Conservation (phyloP, 2,888 invertebrate genomes). For the Pyrochroa serraticornis region DNA sequence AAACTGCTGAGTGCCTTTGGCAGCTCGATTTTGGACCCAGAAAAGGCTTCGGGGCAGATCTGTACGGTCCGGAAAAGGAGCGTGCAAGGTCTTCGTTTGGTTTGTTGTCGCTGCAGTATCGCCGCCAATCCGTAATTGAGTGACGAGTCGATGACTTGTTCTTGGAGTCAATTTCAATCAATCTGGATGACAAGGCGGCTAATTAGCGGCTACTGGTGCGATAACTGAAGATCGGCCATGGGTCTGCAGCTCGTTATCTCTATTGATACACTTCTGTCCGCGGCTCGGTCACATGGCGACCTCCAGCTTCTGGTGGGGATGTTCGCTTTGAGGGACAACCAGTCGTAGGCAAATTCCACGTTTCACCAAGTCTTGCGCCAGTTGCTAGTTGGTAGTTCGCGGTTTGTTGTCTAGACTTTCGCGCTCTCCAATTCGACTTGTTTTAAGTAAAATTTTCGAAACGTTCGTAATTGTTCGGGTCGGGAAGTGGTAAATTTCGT, state of each 20-base stretch:
- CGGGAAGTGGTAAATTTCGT: not conserved
- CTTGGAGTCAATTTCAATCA: too few species aligned
- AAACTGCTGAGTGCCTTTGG: too few species aligned
- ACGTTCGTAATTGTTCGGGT: not conserved
- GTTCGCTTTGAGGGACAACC: slow-evolving; percentile 7
- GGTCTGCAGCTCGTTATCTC: not conserved
- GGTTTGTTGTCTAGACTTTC: not conserved
- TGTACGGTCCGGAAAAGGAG: too few species aligned
- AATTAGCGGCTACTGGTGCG: not conserved
- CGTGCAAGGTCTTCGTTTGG: too few species aligned
- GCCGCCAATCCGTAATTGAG: too few species aligned
- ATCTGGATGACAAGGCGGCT: too few species aligned
- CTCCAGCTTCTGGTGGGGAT: slow-evolving; percentile 2
- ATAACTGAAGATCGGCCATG: not conserved
- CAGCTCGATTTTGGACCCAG: too few species aligned
- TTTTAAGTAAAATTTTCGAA: not conserved
- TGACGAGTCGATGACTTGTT: too few species aligned
- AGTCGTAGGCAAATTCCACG: slow-evolving; percentile 8
- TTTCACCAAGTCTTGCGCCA: not conserved
- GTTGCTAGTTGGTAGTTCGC: not conserved
- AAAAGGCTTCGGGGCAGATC: too few species aligned
- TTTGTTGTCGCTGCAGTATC: too few species aligned
- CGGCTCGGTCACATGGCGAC: slow-evolving; percentile 1
- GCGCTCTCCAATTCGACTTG: not conserved
- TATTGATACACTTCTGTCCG: too few species aligned